phyloP scores from a whole-genome alignment of 2,888 invertebrate species.

The Pediacus dermestoides region DNA sequence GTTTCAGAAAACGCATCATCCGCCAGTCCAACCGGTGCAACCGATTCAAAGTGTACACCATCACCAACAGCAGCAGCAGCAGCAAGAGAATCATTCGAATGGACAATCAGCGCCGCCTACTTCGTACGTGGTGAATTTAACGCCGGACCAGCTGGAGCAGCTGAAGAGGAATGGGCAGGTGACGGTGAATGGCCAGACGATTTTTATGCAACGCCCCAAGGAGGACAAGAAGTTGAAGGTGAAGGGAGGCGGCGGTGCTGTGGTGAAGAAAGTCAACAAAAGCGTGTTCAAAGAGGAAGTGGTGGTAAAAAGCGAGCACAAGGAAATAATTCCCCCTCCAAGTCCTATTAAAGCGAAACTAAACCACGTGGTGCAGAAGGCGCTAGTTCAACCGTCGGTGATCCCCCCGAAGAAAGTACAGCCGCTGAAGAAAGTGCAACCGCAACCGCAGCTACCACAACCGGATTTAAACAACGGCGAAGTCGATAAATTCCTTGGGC shows the following conservation, averaged over 20 bases:
- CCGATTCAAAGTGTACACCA: constrained; percentile 37
- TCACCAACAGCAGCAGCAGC: constrained; percentile 24
- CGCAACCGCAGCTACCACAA: constrained; percentile 19
- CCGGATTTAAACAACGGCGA: constrained; percentile 32
- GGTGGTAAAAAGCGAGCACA: no score
- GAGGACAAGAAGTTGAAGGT: constrained; percentile 38
- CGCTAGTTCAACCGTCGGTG: no score
- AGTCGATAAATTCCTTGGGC: constrained; percentile 45
- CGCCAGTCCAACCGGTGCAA: constrained; percentile 47
- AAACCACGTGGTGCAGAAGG: no score
- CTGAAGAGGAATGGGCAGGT: constrained; percentile 48
- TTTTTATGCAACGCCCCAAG: constrained; percentile 48
- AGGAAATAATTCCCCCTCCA: no score
- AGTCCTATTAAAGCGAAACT: no score
- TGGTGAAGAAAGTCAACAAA: constrained; percentile 41
- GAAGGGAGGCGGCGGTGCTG: constrained; percentile 45
- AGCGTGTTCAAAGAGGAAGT: constrained; percentile 20
- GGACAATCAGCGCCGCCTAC: constrained; percentile 38
- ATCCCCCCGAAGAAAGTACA: constrained; percentile 46
- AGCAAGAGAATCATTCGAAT: constrained; percentile 28
- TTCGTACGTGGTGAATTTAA: constrained; percentile 49
- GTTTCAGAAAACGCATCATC: constrained; percentile 47
- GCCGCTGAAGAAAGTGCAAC: constrained; percentile 41
- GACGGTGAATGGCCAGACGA: constrained; percentile 50
- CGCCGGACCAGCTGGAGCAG: constrained; percentile 49